These are phyloP conservation scores for Cebus imitator DNA, from an alignment of 2,113 vertebrate genomes.

Conservation along the genomic window DNA sequence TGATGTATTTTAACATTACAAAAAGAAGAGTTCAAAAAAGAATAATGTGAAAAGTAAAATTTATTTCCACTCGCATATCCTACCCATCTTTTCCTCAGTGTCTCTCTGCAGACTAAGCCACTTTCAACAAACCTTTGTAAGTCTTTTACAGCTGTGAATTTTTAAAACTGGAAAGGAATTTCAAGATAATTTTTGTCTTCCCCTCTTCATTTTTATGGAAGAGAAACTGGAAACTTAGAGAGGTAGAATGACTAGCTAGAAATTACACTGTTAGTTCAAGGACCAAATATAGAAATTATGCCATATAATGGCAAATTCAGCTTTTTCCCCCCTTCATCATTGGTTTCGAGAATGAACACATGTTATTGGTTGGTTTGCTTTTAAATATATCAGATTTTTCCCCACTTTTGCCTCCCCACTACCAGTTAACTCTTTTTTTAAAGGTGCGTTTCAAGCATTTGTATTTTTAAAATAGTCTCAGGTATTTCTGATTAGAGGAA, in stretches of 20 bases:
- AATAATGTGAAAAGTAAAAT: constrained; percentile 8
- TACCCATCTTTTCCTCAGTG: not conserved
- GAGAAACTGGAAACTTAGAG: constrained; percentile 1
- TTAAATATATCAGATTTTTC: not conserved
- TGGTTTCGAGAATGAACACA: not conserved
- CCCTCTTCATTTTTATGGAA: not conserved
- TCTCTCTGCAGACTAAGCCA: not conserved
- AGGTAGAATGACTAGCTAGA: not conserved
- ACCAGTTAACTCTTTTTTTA: not conserved
- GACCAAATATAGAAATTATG: not conserved
- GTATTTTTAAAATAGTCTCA: not conserved
- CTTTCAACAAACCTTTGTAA: not conserved
- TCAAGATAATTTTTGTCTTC: not conserved
- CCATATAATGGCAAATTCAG: not conserved
- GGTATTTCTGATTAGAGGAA: not conserved
- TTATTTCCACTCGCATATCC: not conserved
- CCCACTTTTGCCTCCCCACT: not conserved
- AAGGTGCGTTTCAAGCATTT: not conserved
- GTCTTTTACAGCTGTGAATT: not conserved
- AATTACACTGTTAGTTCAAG: not conserved
- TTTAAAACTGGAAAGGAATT: constrained; percentile 30
- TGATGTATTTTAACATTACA: not conserved
- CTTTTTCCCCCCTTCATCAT: not conserved
- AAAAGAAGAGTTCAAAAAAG: not conserved
- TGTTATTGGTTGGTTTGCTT: not conserved